These are phyloP conservation scores for Lucifuga dentata DNA, from an alignment of 2,113 vertebrate genomes.

Conservation along the genomic window DNA sequence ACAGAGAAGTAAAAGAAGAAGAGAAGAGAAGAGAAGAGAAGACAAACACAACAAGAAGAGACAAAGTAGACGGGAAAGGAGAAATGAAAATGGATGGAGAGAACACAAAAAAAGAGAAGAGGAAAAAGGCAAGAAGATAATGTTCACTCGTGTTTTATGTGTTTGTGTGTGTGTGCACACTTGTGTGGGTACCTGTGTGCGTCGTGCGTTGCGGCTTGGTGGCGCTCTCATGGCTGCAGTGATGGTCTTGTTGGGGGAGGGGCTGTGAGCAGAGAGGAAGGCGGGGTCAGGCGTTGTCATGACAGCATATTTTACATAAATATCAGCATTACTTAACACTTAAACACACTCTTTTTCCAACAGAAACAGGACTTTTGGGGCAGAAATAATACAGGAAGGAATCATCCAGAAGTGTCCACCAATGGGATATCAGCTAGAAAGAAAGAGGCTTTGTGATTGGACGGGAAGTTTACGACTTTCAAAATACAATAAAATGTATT, in stretches of 20 bases:
- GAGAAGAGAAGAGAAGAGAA: background rate
- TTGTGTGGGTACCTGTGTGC: slow-evolving; percentile 85
- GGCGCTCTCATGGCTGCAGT: slow-evolving; percentile 85
- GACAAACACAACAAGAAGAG: too few relatives aligned
- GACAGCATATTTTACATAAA: background rate
- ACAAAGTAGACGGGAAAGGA: background rate
- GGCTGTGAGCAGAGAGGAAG: slow-evolving; percentile 42
- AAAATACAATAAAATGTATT: too few relatives aligned
- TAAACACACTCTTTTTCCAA: too few relatives aligned
- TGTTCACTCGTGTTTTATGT: too few relatives aligned
- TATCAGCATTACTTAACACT: too few relatives aligned
- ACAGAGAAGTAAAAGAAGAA: background rate
- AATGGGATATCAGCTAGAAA: too few relatives aligned
- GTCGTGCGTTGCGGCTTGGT: slow-evolving; percentile 88
- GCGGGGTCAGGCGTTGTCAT: background rate
- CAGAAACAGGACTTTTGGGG: too few relatives aligned
- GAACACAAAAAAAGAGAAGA: background rate
- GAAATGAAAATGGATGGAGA: background rate
- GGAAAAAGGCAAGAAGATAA: background rate
- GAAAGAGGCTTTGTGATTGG: too few relatives aligned
- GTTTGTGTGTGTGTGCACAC: background rate
- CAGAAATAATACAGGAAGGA: too few relatives aligned
- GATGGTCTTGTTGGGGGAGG: slow-evolving; percentile 71
- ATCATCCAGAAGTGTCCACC: too few relatives aligned
- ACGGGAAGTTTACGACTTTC: too few relatives aligned